phyloP scores from a whole-genome alignment of 2,888 invertebrate genomes.

The Pachycephus smyrnensis region DNA sequence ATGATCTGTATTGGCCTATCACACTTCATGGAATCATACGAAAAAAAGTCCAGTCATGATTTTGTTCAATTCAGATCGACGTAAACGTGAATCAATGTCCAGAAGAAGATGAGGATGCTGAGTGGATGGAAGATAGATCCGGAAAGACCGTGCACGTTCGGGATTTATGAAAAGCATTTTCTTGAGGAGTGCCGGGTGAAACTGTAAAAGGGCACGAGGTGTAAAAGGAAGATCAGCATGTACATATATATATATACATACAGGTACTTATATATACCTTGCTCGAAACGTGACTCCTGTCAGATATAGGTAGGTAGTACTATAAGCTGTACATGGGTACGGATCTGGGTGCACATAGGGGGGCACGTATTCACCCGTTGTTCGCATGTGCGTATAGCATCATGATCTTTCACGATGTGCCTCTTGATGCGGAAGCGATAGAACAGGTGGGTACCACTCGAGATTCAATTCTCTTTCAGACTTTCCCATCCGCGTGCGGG shows the following conservation, averaged over 20 bases:
- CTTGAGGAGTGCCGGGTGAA: neutral
- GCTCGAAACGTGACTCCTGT: neutral
- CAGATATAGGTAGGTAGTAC: neutral
- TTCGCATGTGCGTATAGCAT: neutral
- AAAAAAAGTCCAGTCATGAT: neutral
- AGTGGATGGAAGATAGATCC: neutral
- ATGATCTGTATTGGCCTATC: neutral
- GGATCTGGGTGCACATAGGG: conserved; percentile 26
- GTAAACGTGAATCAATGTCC: neutral
- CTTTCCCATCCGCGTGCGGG: conserved; percentile 15
- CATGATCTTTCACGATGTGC: neutral
- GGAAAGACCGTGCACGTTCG: neutral
- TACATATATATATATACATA: neutral
- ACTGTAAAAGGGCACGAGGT: neutral
- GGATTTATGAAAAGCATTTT: neutral
- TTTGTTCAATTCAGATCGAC: neutral
- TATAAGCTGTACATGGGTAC: conserved; percentile 31
- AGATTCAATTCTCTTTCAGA: conserved; percentile 22
- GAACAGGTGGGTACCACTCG: conserved; percentile 29
- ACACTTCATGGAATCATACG: neutral
- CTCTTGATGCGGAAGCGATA: conserved; percentile 13
- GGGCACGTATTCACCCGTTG: conserved; percentile 20
- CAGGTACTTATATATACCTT: too few relatives aligned
- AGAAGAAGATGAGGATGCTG: neutral
- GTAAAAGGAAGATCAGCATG: neutral